Conservation (phyloP, 2,888 invertebrate genomes). For the Vanessa cardui region DNA sequence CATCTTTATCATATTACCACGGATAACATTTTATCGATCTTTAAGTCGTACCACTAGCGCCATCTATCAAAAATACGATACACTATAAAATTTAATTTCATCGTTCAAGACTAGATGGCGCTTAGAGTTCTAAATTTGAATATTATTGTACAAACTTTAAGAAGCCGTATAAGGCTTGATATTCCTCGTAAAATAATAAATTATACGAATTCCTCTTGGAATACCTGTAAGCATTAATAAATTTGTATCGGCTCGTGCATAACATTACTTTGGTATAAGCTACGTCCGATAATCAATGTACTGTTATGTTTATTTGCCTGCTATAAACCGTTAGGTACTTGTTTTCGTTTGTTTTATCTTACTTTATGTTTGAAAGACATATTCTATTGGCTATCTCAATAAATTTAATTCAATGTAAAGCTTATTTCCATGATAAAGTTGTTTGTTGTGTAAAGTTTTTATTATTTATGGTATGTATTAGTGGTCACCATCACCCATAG, state of each 20-base stretch:
- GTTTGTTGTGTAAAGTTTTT: no score
- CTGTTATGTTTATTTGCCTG: not conserved
- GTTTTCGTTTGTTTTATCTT: slow-evolving; percentile 8
- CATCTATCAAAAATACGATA: slow-evolving; percentile 1
- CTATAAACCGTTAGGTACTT: not conserved
- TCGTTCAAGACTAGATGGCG: slow-evolving; percentile 20
- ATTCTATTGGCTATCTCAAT: not conserved
- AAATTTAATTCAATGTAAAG: not conserved
- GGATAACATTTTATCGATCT: no score
- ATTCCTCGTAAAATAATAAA: not conserved
- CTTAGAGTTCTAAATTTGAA: not conserved
- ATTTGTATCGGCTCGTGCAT: slow-evolving; percentile 3
- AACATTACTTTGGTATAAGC: not conserved
- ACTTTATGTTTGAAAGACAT: not conserved
- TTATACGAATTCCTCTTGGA: not conserved
- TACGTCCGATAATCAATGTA: slow-evolving; percentile 3
- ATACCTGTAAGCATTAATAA: slow-evolving; percentile 13
- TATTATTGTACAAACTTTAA: not conserved
- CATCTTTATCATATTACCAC: no score
- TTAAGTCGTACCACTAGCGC: slow-evolving; percentile 5
- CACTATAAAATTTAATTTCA: not conserved
- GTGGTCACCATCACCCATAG: no score
- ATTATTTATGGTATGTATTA: no score
- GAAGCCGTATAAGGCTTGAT: not conserved
- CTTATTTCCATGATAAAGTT: no score